phyloP scores from a whole-genome alignment of 2,113 vertebrate species.

The Anhinga rufa region DNA sequence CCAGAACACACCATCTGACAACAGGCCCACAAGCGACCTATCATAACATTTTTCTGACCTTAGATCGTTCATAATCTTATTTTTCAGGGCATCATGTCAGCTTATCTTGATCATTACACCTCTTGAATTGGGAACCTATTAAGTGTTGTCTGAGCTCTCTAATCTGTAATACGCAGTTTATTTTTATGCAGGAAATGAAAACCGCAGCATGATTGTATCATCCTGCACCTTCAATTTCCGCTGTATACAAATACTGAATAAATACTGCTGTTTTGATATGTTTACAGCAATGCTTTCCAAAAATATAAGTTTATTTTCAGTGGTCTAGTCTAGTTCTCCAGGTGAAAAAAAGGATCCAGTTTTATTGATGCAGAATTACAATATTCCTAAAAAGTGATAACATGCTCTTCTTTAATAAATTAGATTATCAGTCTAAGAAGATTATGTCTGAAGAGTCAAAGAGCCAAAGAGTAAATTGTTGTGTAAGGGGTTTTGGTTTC shows the following conservation, averaged over 20 bases:
- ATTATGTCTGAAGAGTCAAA: background rate
- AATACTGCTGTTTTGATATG: background rate
- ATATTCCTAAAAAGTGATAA: background rate
- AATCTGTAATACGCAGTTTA: background rate
- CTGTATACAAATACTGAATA: background rate
- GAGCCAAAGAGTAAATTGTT: background rate
- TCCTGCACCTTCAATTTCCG: background rate
- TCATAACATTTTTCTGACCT: background rate
- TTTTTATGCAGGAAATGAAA: constrained; percentile 16
- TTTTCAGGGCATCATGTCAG: background rate
- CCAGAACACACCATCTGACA: background rate
- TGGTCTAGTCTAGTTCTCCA: background rate
- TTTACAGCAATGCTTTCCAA: background rate
- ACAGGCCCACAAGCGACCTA: rapidly evolving
- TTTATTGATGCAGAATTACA: background rate
- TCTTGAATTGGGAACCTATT: background rate
- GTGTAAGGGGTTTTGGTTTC: rapidly evolving
- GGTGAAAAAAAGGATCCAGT: background rate
- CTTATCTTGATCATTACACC: background rate
- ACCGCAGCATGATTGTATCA: background rate
- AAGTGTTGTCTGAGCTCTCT: background rate
- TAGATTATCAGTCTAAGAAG: background rate
- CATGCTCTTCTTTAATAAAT: background rate
- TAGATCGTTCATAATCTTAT: background rate
- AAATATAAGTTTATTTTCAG: background rate